A percentile compares a stretch with the other conserved stretches of the same genome.
phyloP scores from a whole-genome alignment of 2,797 vertebrate genomes.

The Sarcophilus harrisii region DNA sequence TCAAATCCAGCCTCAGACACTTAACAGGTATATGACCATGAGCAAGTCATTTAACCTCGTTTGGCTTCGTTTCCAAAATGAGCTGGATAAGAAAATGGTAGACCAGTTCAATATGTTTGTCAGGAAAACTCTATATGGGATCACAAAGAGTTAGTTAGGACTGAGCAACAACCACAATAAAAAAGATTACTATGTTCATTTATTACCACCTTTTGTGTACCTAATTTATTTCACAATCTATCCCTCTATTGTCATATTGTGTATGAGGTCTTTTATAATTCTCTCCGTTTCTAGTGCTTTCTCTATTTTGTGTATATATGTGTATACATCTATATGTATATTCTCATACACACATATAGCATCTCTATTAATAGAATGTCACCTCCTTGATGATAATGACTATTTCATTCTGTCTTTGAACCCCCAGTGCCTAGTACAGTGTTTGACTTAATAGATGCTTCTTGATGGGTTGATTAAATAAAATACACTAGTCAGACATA shows the following conservation, averaged over 20 bases:
- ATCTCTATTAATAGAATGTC: neutral
- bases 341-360: neutral
- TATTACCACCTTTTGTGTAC: neutral
- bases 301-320: neutral
- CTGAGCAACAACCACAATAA: neutral
- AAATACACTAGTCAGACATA: neutral
- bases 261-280: neutral
- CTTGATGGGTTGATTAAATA: neutral
- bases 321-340: neutral
- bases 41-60: neutral
- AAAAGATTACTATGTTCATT: neutral
- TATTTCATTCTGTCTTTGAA: neutral
- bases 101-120: neutral
- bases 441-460: neutral
- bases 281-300: neutral
- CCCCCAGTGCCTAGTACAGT: no score
- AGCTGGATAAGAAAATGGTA: neutral
- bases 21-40: neutral
- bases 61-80: neutral
- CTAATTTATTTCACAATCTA: neutral
- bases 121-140: neutral
- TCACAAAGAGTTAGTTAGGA: neutral
- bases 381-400: neutral
- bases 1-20: neutral
- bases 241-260: neutral